Evolutionary conservation across 2,797 vertebrate genomes (phyloP).

Genomic region (Oreortyx pictus): DNA sequence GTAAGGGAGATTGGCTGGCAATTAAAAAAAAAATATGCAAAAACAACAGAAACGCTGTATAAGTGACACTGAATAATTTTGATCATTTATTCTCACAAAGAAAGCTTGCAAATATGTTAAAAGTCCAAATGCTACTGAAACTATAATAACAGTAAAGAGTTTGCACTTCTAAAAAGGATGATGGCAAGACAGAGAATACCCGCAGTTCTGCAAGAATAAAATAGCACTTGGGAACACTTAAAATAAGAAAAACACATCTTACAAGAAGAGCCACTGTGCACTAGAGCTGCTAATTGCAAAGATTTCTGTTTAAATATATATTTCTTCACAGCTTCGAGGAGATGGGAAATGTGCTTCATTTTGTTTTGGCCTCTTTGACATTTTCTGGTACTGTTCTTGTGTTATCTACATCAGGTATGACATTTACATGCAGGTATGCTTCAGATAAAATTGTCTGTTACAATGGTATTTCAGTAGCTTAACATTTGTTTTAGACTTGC

Average conservation of each 20-base stretch:
- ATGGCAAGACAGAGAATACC: neutral
- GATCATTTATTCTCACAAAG: neutral
- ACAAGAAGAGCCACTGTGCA: neutral
- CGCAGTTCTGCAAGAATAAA: neutral
- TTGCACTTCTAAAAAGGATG: neutral
- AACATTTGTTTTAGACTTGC: neutral
- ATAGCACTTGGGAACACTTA: neutral
- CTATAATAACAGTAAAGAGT: neutral
- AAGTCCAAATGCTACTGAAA: neutral
- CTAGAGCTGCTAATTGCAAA: neutral
- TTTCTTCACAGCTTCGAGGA: neutral
- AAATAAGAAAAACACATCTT: neutral
- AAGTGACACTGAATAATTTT: neutral
- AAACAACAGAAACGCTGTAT: neutral
- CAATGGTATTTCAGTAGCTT: neutral
- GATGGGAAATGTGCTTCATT: neutral
- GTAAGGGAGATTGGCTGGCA: neutral
- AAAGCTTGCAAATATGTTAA: neutral
- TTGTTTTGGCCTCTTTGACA: neutral
- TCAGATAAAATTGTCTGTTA: neutral
- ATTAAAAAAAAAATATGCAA: neutral
- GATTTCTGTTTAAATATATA: conserved; percentile 29
- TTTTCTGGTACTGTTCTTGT: neutral
- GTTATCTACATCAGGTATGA: neutral
- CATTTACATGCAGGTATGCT: neutral